These are phyloP conservation scores for Protonibea diacanthus DNA, from an alignment of 2,797 vertebrate species.

Conservation along the genomic window DNA sequence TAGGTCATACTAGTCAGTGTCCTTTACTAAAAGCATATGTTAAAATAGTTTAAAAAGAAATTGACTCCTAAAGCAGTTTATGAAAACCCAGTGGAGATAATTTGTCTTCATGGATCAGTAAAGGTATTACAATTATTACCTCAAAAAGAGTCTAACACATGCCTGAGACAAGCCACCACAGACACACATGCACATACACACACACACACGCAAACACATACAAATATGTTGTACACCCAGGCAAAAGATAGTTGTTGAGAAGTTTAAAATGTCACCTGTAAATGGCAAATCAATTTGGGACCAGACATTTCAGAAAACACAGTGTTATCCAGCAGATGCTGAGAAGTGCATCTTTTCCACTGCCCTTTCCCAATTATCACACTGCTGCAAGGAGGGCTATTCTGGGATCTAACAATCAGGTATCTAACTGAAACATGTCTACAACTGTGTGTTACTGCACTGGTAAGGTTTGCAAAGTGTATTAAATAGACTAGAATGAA, in stretches of 20 bases:
- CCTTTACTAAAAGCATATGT: too few relatives aligned
- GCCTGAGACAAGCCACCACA: not conserved
- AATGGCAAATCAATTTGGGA: slow-evolving; percentile 60
- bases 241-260: slow-evolving; percentile 6
- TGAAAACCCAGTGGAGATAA: not conserved
- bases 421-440: not conserved
- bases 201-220: not conserved
- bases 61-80: too few relatives aligned
- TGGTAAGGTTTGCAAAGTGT: not conserved
- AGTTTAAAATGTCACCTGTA: slow-evolving; percentile 54
- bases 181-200: not conserved
- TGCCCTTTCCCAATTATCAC: slow-evolving; percentile 42
- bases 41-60: too few relatives aligned
- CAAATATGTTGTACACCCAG: not conserved
- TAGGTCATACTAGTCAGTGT: too few relatives aligned
- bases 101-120: not conserved
- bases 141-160: not conserved
- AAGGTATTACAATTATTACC: not conserved
- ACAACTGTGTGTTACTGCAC: not conserved
- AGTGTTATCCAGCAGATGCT: slow-evolving; percentile 5
- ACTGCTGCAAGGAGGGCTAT: not conserved
- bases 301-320: slow-evolving; percentile 38
- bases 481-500: not conserved
- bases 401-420: not conserved
- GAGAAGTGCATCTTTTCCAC: slow-evolving; percentile 22